A percentile compares a stretch with the other conserved stretches of the same genome.
phyloP scores from a whole-genome alignment of 2,113 vertebrate species.

The Eretmodus cyanostictus region DNA sequence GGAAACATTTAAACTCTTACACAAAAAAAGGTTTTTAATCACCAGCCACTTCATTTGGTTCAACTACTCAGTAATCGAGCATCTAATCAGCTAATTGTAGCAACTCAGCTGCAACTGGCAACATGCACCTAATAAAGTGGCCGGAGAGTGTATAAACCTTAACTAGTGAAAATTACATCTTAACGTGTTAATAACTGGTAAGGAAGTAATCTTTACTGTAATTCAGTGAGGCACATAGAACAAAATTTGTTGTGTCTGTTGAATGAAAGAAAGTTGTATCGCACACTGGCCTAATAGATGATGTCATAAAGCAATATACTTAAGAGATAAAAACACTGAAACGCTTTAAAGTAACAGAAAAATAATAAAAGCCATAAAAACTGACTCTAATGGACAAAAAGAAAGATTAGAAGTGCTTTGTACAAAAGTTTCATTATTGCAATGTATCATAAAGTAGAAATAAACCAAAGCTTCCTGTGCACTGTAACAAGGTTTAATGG shows the following conservation, averaged over 20 bases:
- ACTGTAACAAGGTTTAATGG: neutral
- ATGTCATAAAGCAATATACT: neutral
- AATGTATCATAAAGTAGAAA: neutral
- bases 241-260: neutral
- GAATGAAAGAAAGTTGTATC: accelerated
- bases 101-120: neutral
- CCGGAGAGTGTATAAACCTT: neutral
- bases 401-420: neutral
- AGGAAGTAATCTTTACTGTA: neutral
- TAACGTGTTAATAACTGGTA: neutral
- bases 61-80: neutral
- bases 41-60: neutral
- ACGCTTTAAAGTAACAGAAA: neutral
- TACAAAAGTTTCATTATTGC: neutral
- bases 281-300: neutral
- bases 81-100: neutral
- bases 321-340: neutral
- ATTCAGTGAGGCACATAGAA: neutral
- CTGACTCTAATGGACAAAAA: neutral
- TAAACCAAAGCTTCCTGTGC: neutral
- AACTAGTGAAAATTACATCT: neutral
- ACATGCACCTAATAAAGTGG: neutral
- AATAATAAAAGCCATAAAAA: neutral
- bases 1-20: neutral
- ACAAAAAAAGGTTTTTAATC: neutral